Conservation (phyloP, 92 coral and sea anemone species). For the Pocillopora meandrina region DNA sequence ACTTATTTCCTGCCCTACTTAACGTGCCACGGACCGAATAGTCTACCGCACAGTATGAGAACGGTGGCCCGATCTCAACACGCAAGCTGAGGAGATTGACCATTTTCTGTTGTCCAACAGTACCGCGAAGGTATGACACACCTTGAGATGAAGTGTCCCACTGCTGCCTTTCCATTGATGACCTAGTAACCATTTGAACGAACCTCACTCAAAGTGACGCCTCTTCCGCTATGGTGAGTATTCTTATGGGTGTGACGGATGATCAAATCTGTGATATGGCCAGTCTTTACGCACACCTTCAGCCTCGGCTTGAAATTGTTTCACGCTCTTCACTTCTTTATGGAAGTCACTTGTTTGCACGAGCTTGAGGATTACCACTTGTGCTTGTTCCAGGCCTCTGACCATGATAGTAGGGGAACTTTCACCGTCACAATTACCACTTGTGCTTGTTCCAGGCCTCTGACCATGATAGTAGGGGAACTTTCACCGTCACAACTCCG, state of each 20-base stretch:
- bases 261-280: conserved; percentile 30
- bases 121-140: conserved; percentile 31
- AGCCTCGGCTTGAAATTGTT: too few species aligned
- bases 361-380: too few species aligned
- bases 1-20: conserved; percentile 30
- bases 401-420: neutral
- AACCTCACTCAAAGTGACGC: conserved; percentile 20
- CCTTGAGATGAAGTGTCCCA: conserved; percentile 18
- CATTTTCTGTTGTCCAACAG: conserved; percentile 33
- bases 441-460: too few species aligned
- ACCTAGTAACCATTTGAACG: conserved; percentile 35
- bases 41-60: conserved; percentile 36
- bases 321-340: too few species aligned
- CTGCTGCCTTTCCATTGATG: conserved; percentile 20
- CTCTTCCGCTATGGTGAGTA: conserved; percentile 38
- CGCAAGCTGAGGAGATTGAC: conserved; percentile 21
- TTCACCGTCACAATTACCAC: neutral
- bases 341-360: too few species aligned
- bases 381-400: too few species aligned
- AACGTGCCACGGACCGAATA: conserved; percentile 22
- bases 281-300: neutral
- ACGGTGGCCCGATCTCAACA: conserved; percentile 33
- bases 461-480: neutral
- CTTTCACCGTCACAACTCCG: neutral
- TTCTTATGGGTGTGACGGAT: conserved; percentile 27